Conservation (phyloP, 2,888 invertebrate genomes). For the Blera fallax region DNA sequence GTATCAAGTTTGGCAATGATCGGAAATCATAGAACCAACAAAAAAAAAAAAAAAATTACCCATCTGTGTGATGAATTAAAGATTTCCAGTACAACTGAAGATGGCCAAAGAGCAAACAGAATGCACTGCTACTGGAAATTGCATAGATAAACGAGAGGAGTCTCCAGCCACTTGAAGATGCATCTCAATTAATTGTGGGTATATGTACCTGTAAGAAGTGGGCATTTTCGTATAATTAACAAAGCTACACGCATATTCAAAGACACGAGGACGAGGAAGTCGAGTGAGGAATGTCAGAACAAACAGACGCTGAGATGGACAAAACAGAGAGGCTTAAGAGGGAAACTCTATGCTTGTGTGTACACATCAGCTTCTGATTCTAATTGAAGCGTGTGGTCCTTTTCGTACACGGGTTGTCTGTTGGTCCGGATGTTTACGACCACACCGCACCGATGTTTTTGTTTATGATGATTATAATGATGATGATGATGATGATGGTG, state of each 20-base stretch:
- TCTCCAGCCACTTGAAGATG: constrained; percentile 53
- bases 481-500: constrained; percentile 52
- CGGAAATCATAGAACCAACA: not conserved
- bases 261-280: constrained; percentile 17
- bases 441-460: constrained; percentile 64
- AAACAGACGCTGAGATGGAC: constrained; percentile 27
- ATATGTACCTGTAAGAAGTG: constrained; percentile 41
- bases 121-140: constrained; percentile 40
- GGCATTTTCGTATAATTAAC: constrained; percentile 65
- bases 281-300: constrained; percentile 57
- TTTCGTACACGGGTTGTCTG: constrained; percentile 4
- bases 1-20: constrained; percentile 25
- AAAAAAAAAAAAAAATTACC: constrained; percentile 20
- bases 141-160: constrained; percentile 45
- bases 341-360: constrained; percentile 40
- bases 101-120: constrained; percentile 24
- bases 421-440: constrained; percentile 69
- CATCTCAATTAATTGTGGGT: constrained; percentile 71
- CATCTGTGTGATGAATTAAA: constrained; percentile 53
- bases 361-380: constrained; percentile 53
- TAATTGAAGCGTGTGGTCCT: constrained; percentile 72
- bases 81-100: constrained; percentile 22
- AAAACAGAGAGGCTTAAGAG: constrained; percentile 51
- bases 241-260: constrained; percentile 30
- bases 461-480: constrained; percentile 50